Percentiles rank a stretch among this genome's conserved stretches.
Evolutionary conservation across 1,140 invertebrate species (phyloP).

Genomic region (Asbolus verrucosus): DNA sequence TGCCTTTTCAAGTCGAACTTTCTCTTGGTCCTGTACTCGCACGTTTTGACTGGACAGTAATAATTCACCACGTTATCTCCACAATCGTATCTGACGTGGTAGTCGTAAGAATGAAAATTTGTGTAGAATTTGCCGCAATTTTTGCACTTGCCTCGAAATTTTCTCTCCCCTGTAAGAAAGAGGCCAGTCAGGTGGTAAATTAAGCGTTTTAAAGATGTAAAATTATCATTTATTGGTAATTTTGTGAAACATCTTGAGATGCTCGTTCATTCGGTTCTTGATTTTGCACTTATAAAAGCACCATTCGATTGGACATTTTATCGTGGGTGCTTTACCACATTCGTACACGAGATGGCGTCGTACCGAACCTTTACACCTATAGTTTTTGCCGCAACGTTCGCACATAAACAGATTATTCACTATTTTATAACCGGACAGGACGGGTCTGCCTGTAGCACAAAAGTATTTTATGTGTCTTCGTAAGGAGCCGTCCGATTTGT

Average conservation of each 20-base stretch:
- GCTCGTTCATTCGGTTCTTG: too few species aligned
- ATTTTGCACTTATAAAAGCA: too few species aligned
- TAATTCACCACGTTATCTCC: conserved; percentile 2
- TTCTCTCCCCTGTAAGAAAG: not conserved
- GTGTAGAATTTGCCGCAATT: not conserved
- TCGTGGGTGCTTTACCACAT: too few species aligned
- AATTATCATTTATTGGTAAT: too few species aligned
- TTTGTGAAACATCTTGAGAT: too few species aligned
- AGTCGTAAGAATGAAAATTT: conserved; percentile 2
- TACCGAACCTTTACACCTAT: conserved; percentile 2
- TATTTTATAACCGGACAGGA: not conserved
- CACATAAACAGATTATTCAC: conserved; percentile 53
- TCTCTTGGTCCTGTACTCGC: conserved; percentile 10
- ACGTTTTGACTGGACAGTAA: not conserved
- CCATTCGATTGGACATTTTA: too few species aligned
- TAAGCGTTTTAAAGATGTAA: too few species aligned
- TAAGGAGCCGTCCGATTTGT: conserved; percentile 65
- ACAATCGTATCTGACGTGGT: conserved; percentile 2
- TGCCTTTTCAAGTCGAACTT: conserved; percentile 17
- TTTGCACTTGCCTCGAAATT: not conserved
- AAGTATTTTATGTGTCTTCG: conserved; percentile 20
- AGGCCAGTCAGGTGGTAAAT: too few species aligned
- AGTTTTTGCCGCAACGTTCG: conserved; percentile 38
- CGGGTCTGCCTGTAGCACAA: not conserved
- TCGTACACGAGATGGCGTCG: conserved; percentile 65